phyloP scores from a whole-genome alignment of 2,113 vertebrate species.

The Arizona elegans region DNA sequence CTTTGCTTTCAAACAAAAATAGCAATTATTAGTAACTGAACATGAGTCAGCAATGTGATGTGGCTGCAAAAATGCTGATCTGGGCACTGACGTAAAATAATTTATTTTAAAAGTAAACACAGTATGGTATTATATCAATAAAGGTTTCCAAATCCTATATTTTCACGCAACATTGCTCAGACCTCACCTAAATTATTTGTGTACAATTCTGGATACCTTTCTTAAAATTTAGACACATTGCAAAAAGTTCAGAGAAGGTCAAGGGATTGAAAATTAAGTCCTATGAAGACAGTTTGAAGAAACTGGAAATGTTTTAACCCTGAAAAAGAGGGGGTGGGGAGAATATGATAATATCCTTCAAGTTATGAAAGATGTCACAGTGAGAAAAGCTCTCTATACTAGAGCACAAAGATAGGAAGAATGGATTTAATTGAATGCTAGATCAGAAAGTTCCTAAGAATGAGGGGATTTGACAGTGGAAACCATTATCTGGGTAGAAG shows the following conservation, averaged over 20 bases:
- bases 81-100: background rate
- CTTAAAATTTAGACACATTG: background rate
- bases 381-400: background rate
- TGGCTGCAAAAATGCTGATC: background rate
- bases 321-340: background rate
- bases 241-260: background rate
- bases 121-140: background rate
- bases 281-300: background rate
- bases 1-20: background rate
- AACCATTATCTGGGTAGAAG: background rate
- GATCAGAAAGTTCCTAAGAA: background rate
- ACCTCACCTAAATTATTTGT: background rate
- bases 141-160: background rate
- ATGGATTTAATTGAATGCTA: background rate
- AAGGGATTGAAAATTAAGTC: background rate
- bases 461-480: background rate
- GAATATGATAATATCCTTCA: background rate
- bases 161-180: background rate
- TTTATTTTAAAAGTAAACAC: background rate
- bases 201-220: background rate
- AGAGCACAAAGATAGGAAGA: background rate
- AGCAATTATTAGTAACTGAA: background rate
- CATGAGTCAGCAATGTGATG: background rate
- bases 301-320: background rate
- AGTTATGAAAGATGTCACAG: background rate